Conservation (phyloP, 2,113 vertebrate species). For the Ophiodon elongatus region DNA sequence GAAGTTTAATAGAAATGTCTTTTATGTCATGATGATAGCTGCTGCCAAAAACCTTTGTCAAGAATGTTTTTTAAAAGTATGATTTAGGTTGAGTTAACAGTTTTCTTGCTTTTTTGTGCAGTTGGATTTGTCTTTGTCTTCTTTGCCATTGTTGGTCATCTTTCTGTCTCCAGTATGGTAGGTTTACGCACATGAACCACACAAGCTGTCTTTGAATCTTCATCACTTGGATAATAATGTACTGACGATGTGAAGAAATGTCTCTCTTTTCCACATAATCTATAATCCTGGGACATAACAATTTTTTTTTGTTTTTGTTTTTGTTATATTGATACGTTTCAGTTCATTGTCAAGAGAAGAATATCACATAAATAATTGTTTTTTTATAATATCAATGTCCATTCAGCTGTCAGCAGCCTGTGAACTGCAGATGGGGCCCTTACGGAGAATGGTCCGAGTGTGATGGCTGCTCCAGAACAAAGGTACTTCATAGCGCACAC, state of each 20-base stretch:
- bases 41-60: neutral
- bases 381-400: neutral
- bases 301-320: neutral
- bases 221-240: neutral
- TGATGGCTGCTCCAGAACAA: conserved; percentile 87
- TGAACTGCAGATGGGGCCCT: conserved; percentile 89
- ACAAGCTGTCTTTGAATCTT: neutral
- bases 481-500: conserved; percentile 60
- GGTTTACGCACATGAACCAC: neutral
- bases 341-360: neutral
- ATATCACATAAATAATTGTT: neutral
- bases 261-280: neutral
- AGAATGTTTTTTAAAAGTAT: neutral
- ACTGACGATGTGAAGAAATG: neutral
- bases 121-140: conserved; percentile 34
- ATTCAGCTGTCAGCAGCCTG: conserved; percentile 73
- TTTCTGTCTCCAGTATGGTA: conserved; percentile 56
- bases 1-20: neutral
- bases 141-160: conserved; percentile 27
- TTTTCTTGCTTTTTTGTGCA: conserved; percentile 18
- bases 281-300: neutral
- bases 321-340: neutral
- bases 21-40: neutral
- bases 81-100: neutral
- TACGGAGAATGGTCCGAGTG: conserved; percentile 93